phyloP scores from a whole-genome alignment of 2,888 invertebrate genomes.

The Incurvaria masculella region DNA sequence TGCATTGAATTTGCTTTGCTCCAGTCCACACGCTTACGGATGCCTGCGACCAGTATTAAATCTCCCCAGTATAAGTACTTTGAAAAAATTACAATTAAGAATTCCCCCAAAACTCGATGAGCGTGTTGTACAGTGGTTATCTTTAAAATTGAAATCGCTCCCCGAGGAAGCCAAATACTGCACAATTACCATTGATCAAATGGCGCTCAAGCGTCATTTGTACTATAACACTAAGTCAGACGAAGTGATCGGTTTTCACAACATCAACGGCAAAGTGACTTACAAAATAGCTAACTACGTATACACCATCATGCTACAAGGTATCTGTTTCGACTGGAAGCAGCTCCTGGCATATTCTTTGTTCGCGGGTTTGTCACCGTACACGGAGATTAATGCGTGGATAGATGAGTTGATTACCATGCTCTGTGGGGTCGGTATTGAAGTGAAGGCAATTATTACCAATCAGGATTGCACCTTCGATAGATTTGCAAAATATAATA shows the following conservation, averaged over 20 bases:
- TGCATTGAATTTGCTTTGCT: constrained; percentile 18
- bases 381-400: constrained; percentile 16
- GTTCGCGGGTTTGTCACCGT: constrained; percentile 14
- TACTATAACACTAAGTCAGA: constrained; percentile 17
- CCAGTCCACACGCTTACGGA: constrained; percentile 18
- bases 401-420: constrained; percentile 17
- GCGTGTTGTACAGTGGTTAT: constrained; percentile 7
- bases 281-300: constrained; percentile 5
- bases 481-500: constrained; percentile 16
- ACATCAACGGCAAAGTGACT: constrained; percentile 17
- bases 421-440: constrained; percentile 15
- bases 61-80: constrained; percentile 17
- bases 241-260: constrained; percentile 19
- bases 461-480: constrained; percentile 20
- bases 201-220: constrained; percentile 18
- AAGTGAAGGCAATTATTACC: constrained; percentile 18
- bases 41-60: constrained; percentile 15
- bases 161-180: constrained; percentile 16
- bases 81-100: constrained; percentile 3
- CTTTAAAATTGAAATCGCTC: constrained; percentile 12
- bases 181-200: constrained; percentile 18
- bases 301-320: constrained; percentile 17
- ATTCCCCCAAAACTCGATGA: constrained; percentile 16
- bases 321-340: constrained; percentile 17
- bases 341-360: constrained; percentile 19